These are phyloP conservation scores for Orthonychiurus folsomi DNA, from an alignment of 2,888 invertebrate species.

Conservation along the genomic window DNA sequence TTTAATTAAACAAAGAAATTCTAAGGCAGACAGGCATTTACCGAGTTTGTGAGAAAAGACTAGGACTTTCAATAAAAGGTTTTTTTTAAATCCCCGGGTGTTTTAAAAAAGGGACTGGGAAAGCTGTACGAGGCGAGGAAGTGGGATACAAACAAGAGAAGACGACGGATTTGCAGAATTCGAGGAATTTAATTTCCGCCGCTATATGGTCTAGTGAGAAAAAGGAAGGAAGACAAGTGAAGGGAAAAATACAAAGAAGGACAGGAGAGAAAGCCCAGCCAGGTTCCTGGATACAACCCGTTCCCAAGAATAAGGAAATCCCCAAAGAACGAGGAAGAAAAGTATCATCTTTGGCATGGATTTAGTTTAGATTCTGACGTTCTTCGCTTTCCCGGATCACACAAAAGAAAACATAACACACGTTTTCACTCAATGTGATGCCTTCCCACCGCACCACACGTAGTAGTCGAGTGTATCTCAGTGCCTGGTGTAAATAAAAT, in stretches of 20 bases:
- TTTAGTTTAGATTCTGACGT: not conserved
- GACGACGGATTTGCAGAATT: not conserved
- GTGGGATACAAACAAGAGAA: too few relatives aligned
- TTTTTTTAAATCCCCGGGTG: too few relatives aligned
- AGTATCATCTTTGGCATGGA: slow-evolving; percentile 1
- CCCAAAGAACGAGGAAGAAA: not conserved
- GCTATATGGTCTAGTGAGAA: not conserved
- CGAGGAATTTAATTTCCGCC: not conserved
- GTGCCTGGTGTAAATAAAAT: not conserved
- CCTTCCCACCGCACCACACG: not conserved
- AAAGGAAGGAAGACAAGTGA: not conserved
- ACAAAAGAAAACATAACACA: not conserved
- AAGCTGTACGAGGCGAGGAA: too few relatives aligned
- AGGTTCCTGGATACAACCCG: not conserved
- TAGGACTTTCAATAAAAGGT: too few relatives aligned
- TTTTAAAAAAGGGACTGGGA: too few relatives aligned
- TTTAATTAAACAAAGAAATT: too few relatives aligned
- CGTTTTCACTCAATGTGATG: not conserved
- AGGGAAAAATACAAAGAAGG: not conserved
- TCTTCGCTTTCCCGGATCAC: not conserved
- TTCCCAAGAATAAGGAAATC: not conserved
- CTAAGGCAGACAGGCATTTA: too few relatives aligned
- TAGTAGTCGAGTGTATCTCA: not conserved
- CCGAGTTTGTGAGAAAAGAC: too few relatives aligned
- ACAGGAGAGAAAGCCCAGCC: not conserved